phyloP scores from a whole-genome alignment of 2,888 invertebrate genomes.

The Euzetes globulus region DNA sequence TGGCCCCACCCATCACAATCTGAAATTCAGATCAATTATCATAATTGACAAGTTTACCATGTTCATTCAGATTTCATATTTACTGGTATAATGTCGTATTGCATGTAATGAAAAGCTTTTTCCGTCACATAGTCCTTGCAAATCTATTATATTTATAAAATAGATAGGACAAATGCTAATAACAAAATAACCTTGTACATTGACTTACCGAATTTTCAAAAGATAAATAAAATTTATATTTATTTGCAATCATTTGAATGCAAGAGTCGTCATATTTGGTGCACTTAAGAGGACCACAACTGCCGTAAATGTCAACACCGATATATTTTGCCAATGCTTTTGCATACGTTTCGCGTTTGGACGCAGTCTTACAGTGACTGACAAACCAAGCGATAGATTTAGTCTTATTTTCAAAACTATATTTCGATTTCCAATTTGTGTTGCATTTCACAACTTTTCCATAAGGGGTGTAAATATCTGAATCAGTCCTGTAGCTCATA shows the following conservation, averaged over 20 bases:
- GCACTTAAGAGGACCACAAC: constrained; percentile 25
- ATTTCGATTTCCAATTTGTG: neutral
- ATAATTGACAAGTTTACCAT: neutral
- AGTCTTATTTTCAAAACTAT: neutral
- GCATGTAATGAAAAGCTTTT: constrained; percentile 43
- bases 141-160: neutral
- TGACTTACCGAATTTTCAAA: constrained; percentile 43
- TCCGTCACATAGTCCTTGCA: constrained; percentile 45
- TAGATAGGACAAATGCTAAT: too few species aligned
- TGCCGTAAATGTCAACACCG: constrained; percentile 33
- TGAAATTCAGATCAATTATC: neutral
- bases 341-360: constrained; percentile 30
- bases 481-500: constrained; percentile 23
- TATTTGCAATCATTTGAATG: neutral
- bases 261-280: neutral
- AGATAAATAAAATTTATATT: constrained; percentile 44
- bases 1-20: constrained; percentile 43
- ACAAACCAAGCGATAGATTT: constrained; percentile 35
- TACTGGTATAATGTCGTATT: constrained; percentile 43
- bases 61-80: constrained; percentile 18
- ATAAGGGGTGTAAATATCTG: constrained; percentile 27
- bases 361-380: constrained; percentile 26
- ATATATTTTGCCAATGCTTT: constrained; percentile 16
- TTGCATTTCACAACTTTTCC: neutral
- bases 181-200: too few species aligned